Base-by-base conservation (phyloP, 2,113 vertebrate species). In the Cyphomyrus plagiostoma region DNA sequence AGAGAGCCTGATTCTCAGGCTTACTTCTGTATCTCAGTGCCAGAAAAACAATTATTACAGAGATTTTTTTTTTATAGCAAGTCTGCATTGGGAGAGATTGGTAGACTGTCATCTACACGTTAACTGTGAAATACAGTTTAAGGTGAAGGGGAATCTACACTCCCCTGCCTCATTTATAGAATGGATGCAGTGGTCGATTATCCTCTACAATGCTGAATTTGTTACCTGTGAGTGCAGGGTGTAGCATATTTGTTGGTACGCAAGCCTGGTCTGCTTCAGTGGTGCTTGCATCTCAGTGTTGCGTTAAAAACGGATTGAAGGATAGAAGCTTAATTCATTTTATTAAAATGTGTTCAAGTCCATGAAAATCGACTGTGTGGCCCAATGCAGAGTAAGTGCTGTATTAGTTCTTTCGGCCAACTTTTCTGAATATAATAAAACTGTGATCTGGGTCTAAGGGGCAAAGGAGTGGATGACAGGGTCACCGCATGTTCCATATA, bases 281-380 rank as follows among this genome's bases (percentile, higher is more conserved):
- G 45, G 23, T 45, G 9, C 19, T 49, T 49, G 8, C 8, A 26
- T 46, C 82, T 48, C 42, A 49, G n/a, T 85, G 82, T 42, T 84
- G 42, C 19, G 6, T 46, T 42, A 48, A 48, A 84, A 84, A 85
- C 19, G 49, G 82, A 85, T n/a, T 49, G 46, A n/a, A 85, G 45
- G 82, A 85, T n/a, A 85, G 46, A 85, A 85, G 82, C 82, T 49
- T 85, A 48, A 85, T 85, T 85, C 46, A 85, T 46, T 46, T 85
- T 85, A 85, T 85, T 85, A 49, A 85, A 85, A 85, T 85, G 82
- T 85, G 82, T 26, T 85, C 82, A 85, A n/a, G 46, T 49, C 23
- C 46, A 48, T 39, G 30, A 80, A 42, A 42, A 42, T 80, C 74
- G 13, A 80, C 26, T 80, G 35, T 13, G 6, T 42, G 15, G 19